phyloP scores from a whole-genome alignment of 2,888 invertebrate genomes.

The Oegoconia quadripuncta region DNA sequence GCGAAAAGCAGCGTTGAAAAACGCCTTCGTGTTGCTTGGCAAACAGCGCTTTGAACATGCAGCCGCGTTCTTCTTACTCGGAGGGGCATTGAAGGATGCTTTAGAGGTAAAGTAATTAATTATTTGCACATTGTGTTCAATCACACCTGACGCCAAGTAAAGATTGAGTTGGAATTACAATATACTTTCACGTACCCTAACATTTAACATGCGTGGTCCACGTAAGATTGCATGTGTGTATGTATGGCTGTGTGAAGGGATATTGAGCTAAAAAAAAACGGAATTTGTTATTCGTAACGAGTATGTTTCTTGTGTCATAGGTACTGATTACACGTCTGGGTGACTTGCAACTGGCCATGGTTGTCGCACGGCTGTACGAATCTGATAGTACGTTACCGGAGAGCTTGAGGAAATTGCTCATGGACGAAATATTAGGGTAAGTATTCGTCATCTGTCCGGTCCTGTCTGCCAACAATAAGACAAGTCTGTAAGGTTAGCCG shows the following conservation, averaged over 20 bases:
- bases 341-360: conserved; percentile 97
- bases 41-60: conserved; percentile 98
- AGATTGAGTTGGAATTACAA: too few species aligned
- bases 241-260: too few species aligned
- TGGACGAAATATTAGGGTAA: conserved; percentile 87
- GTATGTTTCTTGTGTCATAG: too few species aligned
- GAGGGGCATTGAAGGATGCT: conserved; percentile 96
- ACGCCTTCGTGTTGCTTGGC: conserved; percentile 97
- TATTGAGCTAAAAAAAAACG: too few species aligned
- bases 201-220: too few species aligned
- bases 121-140: too few species aligned
- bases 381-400: conserved; percentile 85
- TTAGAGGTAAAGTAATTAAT: conserved; percentile 83
- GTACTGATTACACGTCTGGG: conserved; percentile 94
- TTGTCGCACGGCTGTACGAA: conserved; percentile 95
- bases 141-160: too few species aligned
- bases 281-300: too few species aligned
- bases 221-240: too few species aligned
- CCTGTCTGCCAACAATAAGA: too few species aligned
- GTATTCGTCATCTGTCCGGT: conserved; percentile 18
- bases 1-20: conserved; percentile 98
- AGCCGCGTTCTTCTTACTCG: conserved; percentile 98
- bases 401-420: conserved; percentile 86
- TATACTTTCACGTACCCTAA: too few species aligned
- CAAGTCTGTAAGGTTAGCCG: too few species aligned